Percentiles rank a stretch among this genome's conserved stretches.
Evolutionary conservation across 2,113 vertebrate species (phyloP).

Genomic region (Numenius arquata): DNA sequence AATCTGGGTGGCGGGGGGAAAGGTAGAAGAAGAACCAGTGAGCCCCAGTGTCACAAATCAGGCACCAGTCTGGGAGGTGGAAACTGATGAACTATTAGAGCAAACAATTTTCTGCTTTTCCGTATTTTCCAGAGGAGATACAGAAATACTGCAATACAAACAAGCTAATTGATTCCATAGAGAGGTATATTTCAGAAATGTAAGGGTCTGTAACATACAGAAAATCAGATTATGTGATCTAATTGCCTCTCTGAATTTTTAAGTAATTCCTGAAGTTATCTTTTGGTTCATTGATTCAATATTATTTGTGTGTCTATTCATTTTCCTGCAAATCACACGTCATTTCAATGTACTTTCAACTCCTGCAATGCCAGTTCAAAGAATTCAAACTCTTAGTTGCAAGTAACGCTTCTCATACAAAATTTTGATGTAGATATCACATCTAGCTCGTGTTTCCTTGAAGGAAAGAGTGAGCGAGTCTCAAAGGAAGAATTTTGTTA

Average conservation of each 20-base stretch:
- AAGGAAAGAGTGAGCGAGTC: neutral
- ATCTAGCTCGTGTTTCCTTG: neutral
- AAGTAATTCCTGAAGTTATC: neutral
- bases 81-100: neutral
- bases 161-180: neutral
- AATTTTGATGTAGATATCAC: neutral
- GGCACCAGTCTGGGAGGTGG: neutral
- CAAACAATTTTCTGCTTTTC: neutral
- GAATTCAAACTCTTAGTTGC: neutral
- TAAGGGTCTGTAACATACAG: neutral
- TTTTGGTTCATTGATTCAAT: rapidly evolving
- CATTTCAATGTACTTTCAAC: neutral
- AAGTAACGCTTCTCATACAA: neutral
- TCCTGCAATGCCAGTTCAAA: neutral
- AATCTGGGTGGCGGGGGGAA: rapidly evolving
- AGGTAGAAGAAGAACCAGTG: neutral
- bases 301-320: neutral
- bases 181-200: neutral
- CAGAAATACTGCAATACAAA: neutral
- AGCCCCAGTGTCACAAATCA: neutral
- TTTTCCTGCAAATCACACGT: neutral
- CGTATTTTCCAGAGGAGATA: neutral
- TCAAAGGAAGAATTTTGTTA: neutral
- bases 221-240: neutral
- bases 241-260: neutral